Evolutionary conservation across 2,888 invertebrate species (phyloP).

Genomic region (Drosophila ezoana): DNA sequence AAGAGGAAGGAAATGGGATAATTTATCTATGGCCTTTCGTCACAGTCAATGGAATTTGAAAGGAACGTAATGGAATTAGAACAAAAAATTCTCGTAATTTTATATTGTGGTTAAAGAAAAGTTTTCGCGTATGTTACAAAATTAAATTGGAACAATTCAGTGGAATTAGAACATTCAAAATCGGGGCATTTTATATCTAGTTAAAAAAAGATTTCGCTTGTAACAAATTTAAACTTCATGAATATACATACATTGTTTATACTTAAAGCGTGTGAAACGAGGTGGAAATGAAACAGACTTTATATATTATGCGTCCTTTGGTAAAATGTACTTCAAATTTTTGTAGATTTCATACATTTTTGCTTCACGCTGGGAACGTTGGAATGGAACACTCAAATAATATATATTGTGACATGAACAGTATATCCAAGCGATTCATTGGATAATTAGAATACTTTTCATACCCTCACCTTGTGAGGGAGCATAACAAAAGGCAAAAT

Average conservation of each 20-base stretch:
- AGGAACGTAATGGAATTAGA: neutral
- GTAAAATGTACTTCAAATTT: no score
- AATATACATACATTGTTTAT: neutral
- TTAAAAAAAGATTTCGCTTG: no score
- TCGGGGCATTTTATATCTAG: no score
- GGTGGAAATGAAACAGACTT: neutral
- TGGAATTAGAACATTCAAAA: neutral
- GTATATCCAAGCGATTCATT: neutral
- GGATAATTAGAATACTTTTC: neutral
- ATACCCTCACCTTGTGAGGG: slow-evolving; percentile 32
- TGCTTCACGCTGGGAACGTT: neutral
- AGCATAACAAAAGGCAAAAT: slow-evolving; percentile 32
- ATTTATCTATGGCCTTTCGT: no score
- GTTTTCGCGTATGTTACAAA: neutral
- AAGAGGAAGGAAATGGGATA: no score
- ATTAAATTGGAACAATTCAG: neutral
- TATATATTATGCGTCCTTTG: neutral
- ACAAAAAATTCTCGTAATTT: neutral
- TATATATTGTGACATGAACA: neutral
- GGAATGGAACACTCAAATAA: neutral
- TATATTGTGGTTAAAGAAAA: no score
- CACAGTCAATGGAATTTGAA: no score
- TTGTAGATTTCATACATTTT: no score
- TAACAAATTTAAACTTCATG: neutral
- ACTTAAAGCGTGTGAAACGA: neutral